A percentile compares a stretch with the other conserved stretches of the same genome.
These are phyloP conservation scores for Tethea ocularis DNA, from an alignment of 2,888 invertebrate species.

Conservation along the genomic window DNA sequence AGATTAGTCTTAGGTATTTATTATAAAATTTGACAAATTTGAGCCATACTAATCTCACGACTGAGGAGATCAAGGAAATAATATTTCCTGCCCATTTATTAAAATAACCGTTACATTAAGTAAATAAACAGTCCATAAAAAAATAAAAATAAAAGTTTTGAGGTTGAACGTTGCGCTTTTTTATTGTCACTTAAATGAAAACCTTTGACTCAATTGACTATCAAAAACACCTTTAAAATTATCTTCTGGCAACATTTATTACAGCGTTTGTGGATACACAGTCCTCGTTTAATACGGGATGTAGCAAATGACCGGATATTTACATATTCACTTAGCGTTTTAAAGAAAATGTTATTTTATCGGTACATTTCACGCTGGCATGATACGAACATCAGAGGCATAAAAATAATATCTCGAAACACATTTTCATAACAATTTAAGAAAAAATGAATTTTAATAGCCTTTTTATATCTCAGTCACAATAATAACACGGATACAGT, in stretches of 20 bases:
- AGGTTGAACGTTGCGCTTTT: background rate
- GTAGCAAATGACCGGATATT: constrained; percentile 4
- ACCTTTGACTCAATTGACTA: background rate
- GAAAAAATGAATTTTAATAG: background rate
- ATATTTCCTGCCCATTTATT: background rate
- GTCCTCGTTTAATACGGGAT: constrained; percentile 1
- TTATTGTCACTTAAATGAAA: background rate
- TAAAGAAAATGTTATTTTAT: background rate
- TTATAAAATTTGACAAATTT: too few species aligned
- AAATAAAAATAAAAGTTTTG: background rate
- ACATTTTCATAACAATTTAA: background rate
- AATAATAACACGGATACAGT: background rate
- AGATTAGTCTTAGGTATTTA: too few species aligned
- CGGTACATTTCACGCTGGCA: background rate
- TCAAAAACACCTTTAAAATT: background rate
- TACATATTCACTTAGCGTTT: constrained; percentile 4
- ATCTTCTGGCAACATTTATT: background rate
- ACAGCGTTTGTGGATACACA: background rate
- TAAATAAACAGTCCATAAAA: constrained; percentile 3
- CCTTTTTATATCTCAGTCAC: background rate
- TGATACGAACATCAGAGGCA: background rate
- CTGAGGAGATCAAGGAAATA: background rate
- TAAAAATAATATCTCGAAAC: background rate
- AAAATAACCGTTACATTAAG: background rate
- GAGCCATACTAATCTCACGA: too few species aligned